Conservation (phyloP, 1,140 invertebrate genomes). For the Zaprionus vittiger region DNA sequence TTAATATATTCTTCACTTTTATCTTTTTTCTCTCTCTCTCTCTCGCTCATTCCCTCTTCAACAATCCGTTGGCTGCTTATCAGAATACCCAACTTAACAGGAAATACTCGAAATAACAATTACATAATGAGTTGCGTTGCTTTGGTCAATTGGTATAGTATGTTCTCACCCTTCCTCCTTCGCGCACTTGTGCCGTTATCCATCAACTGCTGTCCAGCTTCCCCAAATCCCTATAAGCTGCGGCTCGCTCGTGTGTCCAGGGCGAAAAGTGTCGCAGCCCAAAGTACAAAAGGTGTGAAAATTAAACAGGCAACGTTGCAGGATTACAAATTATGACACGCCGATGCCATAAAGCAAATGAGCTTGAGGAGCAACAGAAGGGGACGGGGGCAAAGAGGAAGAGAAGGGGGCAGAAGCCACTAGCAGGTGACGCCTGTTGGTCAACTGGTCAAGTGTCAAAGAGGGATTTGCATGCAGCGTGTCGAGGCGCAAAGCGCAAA, state of each 20-base stretch:
- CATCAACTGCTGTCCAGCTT: slow-evolving; percentile 11
- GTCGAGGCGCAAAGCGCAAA: slow-evolving; percentile 40
- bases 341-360: slow-evolving; percentile 67
- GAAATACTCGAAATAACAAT: slow-evolving; percentile 37
- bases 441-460: slow-evolving; percentile 81
- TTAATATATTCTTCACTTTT: too few species aligned
- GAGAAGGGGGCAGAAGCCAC: not conserved
- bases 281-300: slow-evolving; percentile 77
- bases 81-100: slow-evolving; percentile 5
- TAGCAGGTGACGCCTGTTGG: slow-evolving; percentile 41
- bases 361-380: not conserved
- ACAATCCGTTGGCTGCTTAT: not conserved
- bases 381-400: too few species aligned
- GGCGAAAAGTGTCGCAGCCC: slow-evolving; percentile 8
- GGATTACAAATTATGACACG: slow-evolving; percentile 83
- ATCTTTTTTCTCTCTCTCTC: not conserved
- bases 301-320: slow-evolving; percentile 76
- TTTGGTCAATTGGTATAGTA: slow-evolving; percentile 22
- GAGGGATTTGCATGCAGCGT: slow-evolving; percentile 72
- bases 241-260: slow-evolving; percentile 57
- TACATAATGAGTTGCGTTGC: slow-evolving; percentile 32
- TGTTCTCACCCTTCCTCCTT: not conserved
- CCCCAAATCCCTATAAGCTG: slow-evolving; percentile 52
- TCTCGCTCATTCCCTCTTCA: not conserved
- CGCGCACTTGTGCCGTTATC: not conserved